Evolutionary conservation across 2,113 vertebrate genomes (phyloP).

Genomic region (Aspidoscelis tigris): DNA sequence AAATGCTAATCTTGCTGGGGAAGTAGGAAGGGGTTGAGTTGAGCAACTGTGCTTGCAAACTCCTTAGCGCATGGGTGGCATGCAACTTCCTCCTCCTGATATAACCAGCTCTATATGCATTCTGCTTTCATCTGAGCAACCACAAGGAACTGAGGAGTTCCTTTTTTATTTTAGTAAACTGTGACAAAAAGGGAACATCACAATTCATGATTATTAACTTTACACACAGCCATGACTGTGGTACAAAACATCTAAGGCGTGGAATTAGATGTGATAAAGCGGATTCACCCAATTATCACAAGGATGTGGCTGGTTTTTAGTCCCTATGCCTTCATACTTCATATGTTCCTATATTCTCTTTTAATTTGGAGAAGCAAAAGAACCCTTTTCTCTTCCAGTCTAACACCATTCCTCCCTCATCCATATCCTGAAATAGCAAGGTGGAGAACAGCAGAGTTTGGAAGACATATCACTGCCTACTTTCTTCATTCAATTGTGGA

Average conservation of each 20-base stretch:
- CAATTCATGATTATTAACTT: background rate
- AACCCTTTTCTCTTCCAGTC: background rate
- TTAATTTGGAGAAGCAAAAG: background rate
- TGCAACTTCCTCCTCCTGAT: conserved; percentile 16
- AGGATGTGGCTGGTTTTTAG: background rate
- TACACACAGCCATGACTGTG: background rate
- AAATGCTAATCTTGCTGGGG: background rate
- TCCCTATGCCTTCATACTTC: background rate
- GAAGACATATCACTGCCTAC: no score
- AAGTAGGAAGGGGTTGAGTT: background rate
- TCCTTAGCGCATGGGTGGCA: background rate
- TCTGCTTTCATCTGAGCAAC: background rate
- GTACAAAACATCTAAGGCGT: background rate
- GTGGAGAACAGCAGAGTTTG: background rate
- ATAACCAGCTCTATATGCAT: background rate
- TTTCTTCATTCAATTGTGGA: no score
- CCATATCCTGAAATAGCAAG: background rate
- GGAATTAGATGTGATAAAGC: background rate
- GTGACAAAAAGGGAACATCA: conserved; percentile 1
- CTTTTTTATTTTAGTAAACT: conserved; percentile 3
- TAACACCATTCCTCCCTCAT: background rate
- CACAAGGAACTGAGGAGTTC: background rate
- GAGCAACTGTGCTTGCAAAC: conserved; percentile 23
- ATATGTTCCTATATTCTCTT: background rate
- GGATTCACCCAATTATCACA: background rate